Conservation (phyloP, 2,113 vertebrate genomes). For the Oncorhynchus keta region DNA sequence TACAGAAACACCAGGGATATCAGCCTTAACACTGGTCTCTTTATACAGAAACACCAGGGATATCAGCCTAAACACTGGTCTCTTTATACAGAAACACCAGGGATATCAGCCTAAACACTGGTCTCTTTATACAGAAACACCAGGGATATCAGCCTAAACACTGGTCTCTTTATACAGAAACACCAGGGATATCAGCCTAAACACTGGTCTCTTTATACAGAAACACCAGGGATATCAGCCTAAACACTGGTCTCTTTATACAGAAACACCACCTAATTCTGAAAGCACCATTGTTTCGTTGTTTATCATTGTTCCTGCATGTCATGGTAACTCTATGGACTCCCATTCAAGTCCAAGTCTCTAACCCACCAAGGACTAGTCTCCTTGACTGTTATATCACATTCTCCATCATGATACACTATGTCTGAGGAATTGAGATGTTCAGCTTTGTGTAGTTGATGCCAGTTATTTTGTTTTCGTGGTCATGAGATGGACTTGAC, state of each 20-base stretch:
- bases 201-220: no score
- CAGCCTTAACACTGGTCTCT: background rate
- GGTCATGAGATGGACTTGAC: background rate
- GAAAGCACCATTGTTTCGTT: constrained; percentile 10
- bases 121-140: no score
- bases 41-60: background rate
- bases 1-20: no score
- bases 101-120: no score
- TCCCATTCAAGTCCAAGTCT: background rate
- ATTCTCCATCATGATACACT: background rate
- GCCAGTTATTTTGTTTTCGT: background rate
- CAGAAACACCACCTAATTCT: background rate
- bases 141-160: no score
- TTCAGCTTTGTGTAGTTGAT: background rate
- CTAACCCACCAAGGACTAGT: no score
- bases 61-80: no score
- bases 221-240: background rate
- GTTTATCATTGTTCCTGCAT: background rate
- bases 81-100: no score
- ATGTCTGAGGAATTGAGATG: background rate
- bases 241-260: background rate
- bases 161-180: no score
- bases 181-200: no score
- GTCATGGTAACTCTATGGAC: background rate
- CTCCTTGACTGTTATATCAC: background rate